These are phyloP conservation scores for Acleris literana DNA, from an alignment of 2,888 invertebrate genomes.

Conservation along the genomic window DNA sequence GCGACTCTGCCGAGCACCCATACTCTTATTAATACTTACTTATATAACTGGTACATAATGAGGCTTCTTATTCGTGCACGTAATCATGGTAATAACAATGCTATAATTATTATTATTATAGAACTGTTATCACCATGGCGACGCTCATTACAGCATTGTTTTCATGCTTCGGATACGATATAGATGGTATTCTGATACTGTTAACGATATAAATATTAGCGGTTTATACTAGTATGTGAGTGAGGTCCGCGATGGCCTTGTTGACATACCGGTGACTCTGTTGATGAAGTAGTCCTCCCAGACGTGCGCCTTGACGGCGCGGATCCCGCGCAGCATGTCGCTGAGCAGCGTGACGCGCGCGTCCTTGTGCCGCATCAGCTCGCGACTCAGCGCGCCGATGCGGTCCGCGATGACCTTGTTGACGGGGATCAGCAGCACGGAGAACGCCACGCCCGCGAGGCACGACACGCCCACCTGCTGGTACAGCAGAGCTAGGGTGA, in stretches of 20 bases:
- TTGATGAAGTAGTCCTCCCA: constrained; percentile 95
- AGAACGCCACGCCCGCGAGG: constrained; percentile 94
- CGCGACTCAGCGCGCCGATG: constrained; percentile 92
- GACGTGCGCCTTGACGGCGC: constrained; percentile 94
- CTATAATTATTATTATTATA: too few species aligned
- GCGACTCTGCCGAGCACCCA: constrained; percentile 74
- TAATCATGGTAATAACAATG: too few species aligned
- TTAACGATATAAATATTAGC: too few species aligned
- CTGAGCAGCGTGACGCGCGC: constrained; percentile 92
- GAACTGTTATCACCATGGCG: too few species aligned
- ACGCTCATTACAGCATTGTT: too few species aligned
- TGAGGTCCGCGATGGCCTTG: too few species aligned
- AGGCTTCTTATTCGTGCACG: too few species aligned
- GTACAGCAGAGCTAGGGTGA: constrained; percentile 92
- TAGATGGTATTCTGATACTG: too few species aligned
- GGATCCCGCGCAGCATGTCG: constrained; percentile 94
- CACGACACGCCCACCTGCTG: constrained; percentile 95
- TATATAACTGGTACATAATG: too few species aligned
- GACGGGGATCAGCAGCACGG: constrained; percentile 94
- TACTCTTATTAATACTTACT: too few species aligned
- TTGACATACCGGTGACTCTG: constrained; percentile 86
- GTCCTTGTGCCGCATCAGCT: constrained; percentile 96
- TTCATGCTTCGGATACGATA: too few species aligned
- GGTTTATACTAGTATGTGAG: too few species aligned
- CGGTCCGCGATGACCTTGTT: constrained; percentile 95